Evolutionary conservation across 2,888 invertebrate species (phyloP), one percentile per base, ranked within the genome.

Genomic region (Lithosia quadra): DNA sequence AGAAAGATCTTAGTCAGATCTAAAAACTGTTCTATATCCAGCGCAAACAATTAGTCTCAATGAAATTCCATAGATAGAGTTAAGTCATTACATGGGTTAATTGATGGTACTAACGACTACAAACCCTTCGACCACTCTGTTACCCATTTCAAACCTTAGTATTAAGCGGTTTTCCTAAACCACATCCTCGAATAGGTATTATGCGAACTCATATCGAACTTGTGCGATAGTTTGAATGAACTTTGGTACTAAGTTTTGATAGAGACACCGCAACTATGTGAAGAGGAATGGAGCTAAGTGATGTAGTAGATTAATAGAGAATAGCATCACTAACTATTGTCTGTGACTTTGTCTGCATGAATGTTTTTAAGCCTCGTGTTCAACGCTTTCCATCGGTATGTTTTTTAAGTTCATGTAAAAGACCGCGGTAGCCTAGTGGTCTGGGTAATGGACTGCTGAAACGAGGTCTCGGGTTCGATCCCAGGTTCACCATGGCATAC

Each of bases 121-220:
- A 59, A 36, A 15, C 36, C n/a, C 36, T 39, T 36, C 21, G 21
- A 13, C 8, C 9, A 28, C 2, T 18, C 22, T 22, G 1, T 36
- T 39, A 43, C 33, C 33, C n/a, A 28, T 11, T 28, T 43, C 49
- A 11, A 53, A 2, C n/a, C 62, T 0, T 33, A 18, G 22, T 21
- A 57, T n/a, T 57, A 24, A 64, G 36, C 9, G 64, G 39, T 65
- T 18, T 11, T 18, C 28, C 24, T 11, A 7, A 13, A 24, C 24
- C 57, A 28, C n/a, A 39, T 11, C 2, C 18, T 64, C 8, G 53
- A 28, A 21, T 58, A 58, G 24, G 28, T 39, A 57, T 24, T 22
- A 64, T 28, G 28, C 11, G 33, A 58, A 65, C 57, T 65, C n/a
- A 65, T 65, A 65, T 58, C 43, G 57, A 58, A 58, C 28, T 58